These are phyloP conservation scores for Caenorhabditis angaria DNA, from an alignment of 2,888 invertebrate species.

Conservation along the genomic window DNA sequence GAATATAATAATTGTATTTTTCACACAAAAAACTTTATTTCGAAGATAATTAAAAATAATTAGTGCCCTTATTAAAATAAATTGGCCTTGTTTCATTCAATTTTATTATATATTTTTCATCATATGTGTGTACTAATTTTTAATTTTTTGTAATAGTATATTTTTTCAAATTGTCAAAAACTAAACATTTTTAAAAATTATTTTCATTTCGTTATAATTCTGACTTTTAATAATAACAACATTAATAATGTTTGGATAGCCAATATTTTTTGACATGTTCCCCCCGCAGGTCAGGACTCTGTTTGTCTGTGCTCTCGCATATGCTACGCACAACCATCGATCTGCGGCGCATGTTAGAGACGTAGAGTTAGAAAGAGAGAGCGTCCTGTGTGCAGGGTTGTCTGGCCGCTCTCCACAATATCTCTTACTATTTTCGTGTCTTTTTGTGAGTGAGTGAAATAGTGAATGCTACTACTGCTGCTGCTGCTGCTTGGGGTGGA, in stretches of 20 bases:
- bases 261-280: background rate
- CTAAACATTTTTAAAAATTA: background rate
- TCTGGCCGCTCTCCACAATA: background rate
- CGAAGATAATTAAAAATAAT: background rate
- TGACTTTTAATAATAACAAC: too few relatives aligned
- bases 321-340: conserved; percentile 1
- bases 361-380: background rate
- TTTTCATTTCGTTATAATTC: too few relatives aligned
- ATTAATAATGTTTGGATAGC: too few relatives aligned
- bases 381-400: background rate
- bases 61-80: background rate
- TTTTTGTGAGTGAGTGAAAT: background rate
- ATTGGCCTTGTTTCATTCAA: background rate
- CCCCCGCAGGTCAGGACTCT: background rate
- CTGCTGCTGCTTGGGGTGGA: background rate
- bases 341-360: conserved; percentile 1
- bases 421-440: background rate
- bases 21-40: background rate
- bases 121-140: background rate
- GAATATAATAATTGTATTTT: background rate
- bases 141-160: background rate
- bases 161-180: conserved; percentile 5
- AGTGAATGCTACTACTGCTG: background rate
- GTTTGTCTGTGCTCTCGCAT: background rate
- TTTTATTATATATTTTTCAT: background rate